phyloP scores from a whole-genome alignment of 2,797 vertebrate genomes.

The Sarcoramphus papa region DNA sequence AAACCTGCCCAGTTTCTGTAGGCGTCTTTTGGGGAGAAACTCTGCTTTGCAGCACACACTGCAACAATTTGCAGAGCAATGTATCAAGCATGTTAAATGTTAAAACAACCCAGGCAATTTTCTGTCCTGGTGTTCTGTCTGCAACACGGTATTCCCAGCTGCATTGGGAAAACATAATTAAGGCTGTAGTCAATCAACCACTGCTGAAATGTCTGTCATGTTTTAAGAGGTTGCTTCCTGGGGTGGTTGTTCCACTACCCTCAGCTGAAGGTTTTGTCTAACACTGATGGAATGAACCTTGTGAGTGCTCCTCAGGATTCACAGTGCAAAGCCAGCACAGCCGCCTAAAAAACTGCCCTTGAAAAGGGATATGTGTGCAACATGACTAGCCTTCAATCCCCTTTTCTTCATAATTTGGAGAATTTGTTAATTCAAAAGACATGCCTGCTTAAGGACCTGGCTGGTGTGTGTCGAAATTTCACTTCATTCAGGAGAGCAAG shows the following conservation, averaged over 20 bases:
- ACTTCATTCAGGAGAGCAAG: neutral
- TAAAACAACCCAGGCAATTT: neutral
- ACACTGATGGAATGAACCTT: neutral
- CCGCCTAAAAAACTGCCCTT: neutral
- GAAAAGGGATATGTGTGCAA: neutral
- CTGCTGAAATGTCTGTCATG: neutral
- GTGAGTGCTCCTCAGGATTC: neutral
- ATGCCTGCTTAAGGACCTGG: neutral
- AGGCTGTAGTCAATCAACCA: neutral
- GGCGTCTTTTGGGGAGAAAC: neutral
- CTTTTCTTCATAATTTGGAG: neutral
- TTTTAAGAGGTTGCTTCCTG: neutral
- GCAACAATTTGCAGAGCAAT: neutral
- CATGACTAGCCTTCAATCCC: neutral
- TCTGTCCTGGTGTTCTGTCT: rapidly evolving
- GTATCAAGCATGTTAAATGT: neutral
- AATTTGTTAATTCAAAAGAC: neutral
- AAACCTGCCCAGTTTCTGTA: neutral
- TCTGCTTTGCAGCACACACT: neutral
- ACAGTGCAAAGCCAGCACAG: neutral
- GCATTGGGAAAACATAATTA: neutral
- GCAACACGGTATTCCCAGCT: neutral
- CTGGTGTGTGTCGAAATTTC: neutral
- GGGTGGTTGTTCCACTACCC: neutral
- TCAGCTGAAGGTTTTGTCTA: neutral